Conservation (phyloP, 2,888 invertebrate species). For the Hesperia comma region DNA sequence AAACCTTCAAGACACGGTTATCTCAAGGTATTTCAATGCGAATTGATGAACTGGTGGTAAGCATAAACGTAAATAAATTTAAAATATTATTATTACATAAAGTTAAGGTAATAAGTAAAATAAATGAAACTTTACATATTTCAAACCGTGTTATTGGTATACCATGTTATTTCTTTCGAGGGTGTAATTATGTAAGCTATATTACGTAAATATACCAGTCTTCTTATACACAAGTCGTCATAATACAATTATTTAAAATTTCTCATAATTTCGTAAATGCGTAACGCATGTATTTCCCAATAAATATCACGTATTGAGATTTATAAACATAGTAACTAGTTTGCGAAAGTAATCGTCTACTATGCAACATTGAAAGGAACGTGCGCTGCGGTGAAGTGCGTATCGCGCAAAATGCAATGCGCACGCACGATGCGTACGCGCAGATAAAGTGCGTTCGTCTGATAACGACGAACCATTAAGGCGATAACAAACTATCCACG, state of each 20-base stretch:
- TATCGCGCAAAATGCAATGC: slow-evolving; percentile 75
- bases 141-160: neutral
- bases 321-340: slow-evolving; percentile 65
- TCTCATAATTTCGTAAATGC: slow-evolving; percentile 69
- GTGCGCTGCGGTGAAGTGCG: slow-evolving; percentile 61
- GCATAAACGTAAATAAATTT: too few species aligned
- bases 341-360: slow-evolving; percentile 74
- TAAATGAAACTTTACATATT: neutral
- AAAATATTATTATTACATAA: too few species aligned
- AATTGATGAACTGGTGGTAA: too few species aligned
- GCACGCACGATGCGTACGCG: slow-evolving; percentile 69
- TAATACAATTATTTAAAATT: slow-evolving; percentile 32
- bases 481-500: slow-evolving; percentile 60
- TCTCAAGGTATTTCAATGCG: too few species aligned
- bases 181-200: slow-evolving; percentile 17
- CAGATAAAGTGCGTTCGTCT: slow-evolving; percentile 72
- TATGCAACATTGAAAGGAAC: slow-evolving; percentile 64
- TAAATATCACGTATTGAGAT: slow-evolving; percentile 73
- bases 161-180: neutral
- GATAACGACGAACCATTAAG: slow-evolving; percentile 59
- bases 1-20: too few species aligned
- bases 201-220: slow-evolving; percentile 29
- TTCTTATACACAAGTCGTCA: slow-evolving; percentile 10
- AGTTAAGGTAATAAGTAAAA: neutral
- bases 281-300: slow-evolving; percentile 75